phyloP scores from a whole-genome alignment of 2,797 vertebrate species.

The Clarias pachynema region DNA sequence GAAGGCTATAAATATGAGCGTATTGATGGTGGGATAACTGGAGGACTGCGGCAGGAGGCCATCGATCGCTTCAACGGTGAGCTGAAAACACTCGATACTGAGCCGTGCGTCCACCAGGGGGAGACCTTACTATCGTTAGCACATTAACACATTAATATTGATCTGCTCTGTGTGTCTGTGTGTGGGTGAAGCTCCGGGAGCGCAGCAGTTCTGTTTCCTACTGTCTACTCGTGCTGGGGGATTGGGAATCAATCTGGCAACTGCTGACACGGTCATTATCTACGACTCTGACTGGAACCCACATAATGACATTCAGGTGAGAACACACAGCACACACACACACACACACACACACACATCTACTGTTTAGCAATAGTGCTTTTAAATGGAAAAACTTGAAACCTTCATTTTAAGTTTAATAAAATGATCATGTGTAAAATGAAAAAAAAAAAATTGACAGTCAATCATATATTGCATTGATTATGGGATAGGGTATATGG shows the following conservation, averaged over 20 bases:
- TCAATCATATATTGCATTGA: too few species aligned
- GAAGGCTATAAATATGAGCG: slow-evolving; percentile 98
- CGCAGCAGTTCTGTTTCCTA: slow-evolving; percentile 97
- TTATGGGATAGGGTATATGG: too few species aligned
- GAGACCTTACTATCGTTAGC: neutral
- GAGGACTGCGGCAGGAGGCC: slow-evolving; percentile 92
- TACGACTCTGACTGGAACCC: slow-evolving; percentile 99
- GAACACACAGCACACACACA: slow-evolving; percentile 25
- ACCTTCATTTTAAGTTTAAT: neutral
- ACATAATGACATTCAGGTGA: slow-evolving; percentile 96
- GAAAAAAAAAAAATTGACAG: too few species aligned
- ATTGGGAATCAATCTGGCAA: slow-evolving; percentile 95
- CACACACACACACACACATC: neutral
- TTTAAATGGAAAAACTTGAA: neutral
- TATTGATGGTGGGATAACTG: slow-evolving; percentile 94
- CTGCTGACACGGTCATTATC: slow-evolving; percentile 94
- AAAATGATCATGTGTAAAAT: too few species aligned
- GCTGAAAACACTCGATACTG: slow-evolving; percentile 28
- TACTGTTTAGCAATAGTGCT: neutral
- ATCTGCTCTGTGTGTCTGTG: slow-evolving; percentile 35
- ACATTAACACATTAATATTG: slow-evolving; percentile 29
- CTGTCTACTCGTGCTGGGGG: slow-evolving; percentile 94
- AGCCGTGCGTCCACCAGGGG: slow-evolving; percentile 29
- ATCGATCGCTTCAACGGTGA: slow-evolving; percentile 98
- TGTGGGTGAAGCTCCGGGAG: slow-evolving; percentile 86